A percentile compares a stretch with the other conserved stretches of the same genome.
Conservation (phyloP, 2,113 vertebrate genomes). For the Nerophis ophidion region DNA sequence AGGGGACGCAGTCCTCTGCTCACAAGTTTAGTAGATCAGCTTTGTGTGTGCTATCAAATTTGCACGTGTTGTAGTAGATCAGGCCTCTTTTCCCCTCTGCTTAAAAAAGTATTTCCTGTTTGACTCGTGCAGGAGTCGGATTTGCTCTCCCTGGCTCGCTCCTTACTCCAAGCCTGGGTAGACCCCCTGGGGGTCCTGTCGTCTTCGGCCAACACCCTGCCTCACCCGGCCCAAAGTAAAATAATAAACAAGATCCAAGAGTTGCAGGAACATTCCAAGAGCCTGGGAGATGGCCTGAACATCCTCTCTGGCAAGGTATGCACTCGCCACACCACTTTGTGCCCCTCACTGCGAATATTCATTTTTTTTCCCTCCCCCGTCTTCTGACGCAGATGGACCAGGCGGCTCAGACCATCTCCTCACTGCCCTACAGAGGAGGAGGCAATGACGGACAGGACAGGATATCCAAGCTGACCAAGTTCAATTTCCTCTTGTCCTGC, state of each 20-base stretch:
- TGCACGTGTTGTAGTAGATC: too few species aligned
- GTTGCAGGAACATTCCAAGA: constrained; percentile 65
- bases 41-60: too few species aligned
- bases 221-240: constrained; percentile 58
- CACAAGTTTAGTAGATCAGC: too few species aligned
- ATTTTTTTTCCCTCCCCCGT: constrained; percentile 5
- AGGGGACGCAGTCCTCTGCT: too few species aligned
- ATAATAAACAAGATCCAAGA: constrained; percentile 66
- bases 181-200: constrained; percentile 63
- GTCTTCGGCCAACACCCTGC: constrained; percentile 47
- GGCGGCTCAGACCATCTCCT: constrained; percentile 52
- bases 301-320: constrained; percentile 61
- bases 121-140: constrained; percentile 54
- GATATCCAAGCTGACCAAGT: constrained; percentile 60
- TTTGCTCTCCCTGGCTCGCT: constrained; percentile 68
- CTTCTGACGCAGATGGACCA: constrained; percentile 62
- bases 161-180: constrained; percentile 69
- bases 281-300: constrained; percentile 66
- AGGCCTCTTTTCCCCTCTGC: too few species aligned
- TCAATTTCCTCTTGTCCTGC: constrained; percentile 74
- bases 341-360: too few species aligned
- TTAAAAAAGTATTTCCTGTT: too few species aligned
- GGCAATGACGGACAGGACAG: constrained; percentile 59
- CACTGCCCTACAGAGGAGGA: constrained; percentile 55
- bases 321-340: too few species aligned